Base-by-base conservation (phyloP, 2,888 invertebrate species). In the Altica lythri region DNA sequence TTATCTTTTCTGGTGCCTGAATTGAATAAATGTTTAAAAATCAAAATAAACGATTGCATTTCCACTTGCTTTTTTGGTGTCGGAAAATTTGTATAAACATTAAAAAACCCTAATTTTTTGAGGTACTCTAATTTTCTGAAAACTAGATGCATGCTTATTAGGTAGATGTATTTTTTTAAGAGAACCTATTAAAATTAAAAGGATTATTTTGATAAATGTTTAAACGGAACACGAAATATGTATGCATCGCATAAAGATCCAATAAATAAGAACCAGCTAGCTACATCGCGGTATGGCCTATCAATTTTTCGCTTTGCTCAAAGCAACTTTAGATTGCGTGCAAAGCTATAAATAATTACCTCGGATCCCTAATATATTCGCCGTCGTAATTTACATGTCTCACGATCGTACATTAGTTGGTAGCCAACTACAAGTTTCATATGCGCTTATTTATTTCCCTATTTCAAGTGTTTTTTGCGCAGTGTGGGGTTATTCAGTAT, bases 341-440 rank as follows among this genome's bases (percentile, higher is more conserved):
- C 71, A 63, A 68, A 65, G 65, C 57, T 56, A 61, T 69, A 69
- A 72, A 68, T 70, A 67, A 73, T 69, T 60, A 64, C 68, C 63
- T 59, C 49, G 66, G 57, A 68, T 72, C 66, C 61, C 59, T 67
- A 66, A 68, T 72, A 71, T 72, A 72, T 72, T 66, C 64, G 63
- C 64, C 59, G 68, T 64, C 62, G 70, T 74, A 73, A 72, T 73
- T 74, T 69, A 71, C 71, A 72, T 72, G 67, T 68, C 58, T 67
- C 65, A 64, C 67, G 64, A 64, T 70, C 70, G 68, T 72, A 70
- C 68, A 72, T 73, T 73, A 73, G 70, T 67, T 69, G 70, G 73
- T 74, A 75, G 75, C 74, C 63, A 69, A 69, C 64, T 69, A 68
- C 72, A 68, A 72, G 71, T 67, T 70, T 69, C 68, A 68, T 68